Conservation (phyloP, 2,113 vertebrate species). For the Oceanites oceanicus region DNA sequence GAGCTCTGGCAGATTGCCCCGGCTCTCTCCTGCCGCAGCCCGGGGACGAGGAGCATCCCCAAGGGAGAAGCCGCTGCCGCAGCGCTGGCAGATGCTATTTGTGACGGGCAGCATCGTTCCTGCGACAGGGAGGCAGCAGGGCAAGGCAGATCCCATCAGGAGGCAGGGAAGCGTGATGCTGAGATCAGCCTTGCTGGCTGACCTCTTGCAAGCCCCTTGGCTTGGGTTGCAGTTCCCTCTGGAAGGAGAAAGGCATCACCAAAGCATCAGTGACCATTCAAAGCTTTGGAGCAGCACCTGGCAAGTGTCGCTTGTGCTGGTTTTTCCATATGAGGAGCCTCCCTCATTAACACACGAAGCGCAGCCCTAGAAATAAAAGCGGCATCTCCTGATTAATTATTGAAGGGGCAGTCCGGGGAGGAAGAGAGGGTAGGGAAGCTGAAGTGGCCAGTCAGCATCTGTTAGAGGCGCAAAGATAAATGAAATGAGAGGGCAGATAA, state of each 20-base stretch:
- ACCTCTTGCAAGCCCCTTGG: neutral
- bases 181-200: neutral
- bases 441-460: slow-evolving; percentile 42
- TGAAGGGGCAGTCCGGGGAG: neutral
- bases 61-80: neutral
- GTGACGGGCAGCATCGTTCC: accelerated
- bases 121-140: neutral
- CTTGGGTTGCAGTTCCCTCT: neutral
- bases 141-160: neutral
- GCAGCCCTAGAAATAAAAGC: neutral
- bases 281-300: neutral
- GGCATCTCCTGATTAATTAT: neutral
- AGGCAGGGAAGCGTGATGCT: neutral
- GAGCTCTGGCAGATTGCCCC: neutral
- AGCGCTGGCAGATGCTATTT: neutral
- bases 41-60: neutral
- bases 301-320: accelerated
- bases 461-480: slow-evolving; percentile 15
- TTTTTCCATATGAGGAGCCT: neutral
- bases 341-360: neutral
- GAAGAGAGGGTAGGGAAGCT: neutral
- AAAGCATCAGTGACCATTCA: neutral
- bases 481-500: slow-evolving; percentile 15
- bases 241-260: neutral
- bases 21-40: neutral